phyloP scores from a whole-genome alignment of 2,797 vertebrate genomes.

The Oceanodroma leucorhoa region DNA sequence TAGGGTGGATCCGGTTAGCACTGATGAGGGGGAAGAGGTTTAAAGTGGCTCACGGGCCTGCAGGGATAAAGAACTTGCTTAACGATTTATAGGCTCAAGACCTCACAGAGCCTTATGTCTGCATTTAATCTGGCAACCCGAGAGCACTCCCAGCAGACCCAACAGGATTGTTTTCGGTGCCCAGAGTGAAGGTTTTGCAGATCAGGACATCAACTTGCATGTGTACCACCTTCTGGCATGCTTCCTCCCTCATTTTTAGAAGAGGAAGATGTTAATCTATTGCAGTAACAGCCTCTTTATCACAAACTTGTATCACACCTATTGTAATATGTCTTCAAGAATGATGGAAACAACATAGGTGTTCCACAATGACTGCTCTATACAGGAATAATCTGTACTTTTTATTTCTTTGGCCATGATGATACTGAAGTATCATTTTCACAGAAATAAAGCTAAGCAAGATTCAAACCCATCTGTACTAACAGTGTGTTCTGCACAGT shows the following conservation, averaged over 20 bases:
- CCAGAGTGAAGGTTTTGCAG: background rate
- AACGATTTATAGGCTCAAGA: background rate
- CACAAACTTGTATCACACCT: background rate
- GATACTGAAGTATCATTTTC: background rate
- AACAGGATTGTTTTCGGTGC: background rate
- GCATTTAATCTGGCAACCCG: background rate
- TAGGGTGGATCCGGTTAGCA: fast-evolving
- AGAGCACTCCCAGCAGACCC: background rate
- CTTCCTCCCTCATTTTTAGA: fast-evolving
- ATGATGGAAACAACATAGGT: background rate
- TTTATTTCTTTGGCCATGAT: background rate
- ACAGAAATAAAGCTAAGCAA: background rate
- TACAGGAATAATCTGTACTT: background rate
- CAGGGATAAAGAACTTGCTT: background rate
- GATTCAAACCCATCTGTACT: background rate
- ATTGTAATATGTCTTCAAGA: background rate
- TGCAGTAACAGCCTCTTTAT: background rate
- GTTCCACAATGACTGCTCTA: background rate
- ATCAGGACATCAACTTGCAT: background rate
- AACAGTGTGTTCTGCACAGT: background rate
- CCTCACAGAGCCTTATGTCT: background rate
- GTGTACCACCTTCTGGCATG: background rate
- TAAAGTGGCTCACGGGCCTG: background rate
- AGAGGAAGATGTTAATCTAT: background rate
- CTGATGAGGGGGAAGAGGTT: background rate